Evolutionary conservation across 2,888 invertebrate genomes (phyloP), one percentile per base, ranked within the genome.

Genomic region (Epicampocera succincta): DNA sequence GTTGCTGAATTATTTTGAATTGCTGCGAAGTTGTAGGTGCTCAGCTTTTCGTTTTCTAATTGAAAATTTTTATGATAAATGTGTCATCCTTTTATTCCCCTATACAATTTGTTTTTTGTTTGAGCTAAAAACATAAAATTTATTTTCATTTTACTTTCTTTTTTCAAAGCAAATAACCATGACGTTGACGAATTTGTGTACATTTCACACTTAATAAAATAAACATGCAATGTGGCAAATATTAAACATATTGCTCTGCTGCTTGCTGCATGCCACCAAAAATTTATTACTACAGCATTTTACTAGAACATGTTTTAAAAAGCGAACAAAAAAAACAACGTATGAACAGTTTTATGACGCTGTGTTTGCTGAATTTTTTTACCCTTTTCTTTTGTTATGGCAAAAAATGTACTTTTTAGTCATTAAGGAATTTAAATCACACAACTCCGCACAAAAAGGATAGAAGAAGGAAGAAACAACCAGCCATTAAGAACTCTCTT

Each of bases 221-320:
- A 69, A 74, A 80, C 80, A 80, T 75, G 80, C 80, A 75, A 80
- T 65, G 63, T 63, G 63, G 73, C 44, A 73, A 72, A 72, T 61
- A 52, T 50, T 54, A 44, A 69, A 54, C 19, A 69, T 71, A 21
- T 21, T 25, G 21, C 44, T 13, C 33, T 56, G 65, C 25, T 74
- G 25, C 48, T 33, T 17, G 40, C 5, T 50, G 17, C 61, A 73
- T 33, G 46, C 56, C 40, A 65, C 38, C 40, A 65, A 56, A 73
- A 58, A 74, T 56, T 74, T 66, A 56, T 56, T 46, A 46, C 56
- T 33, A 74, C 40, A 63, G 15, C 33, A 52, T 63, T 61, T 72
- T 15, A 19, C 15, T 50, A 12, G 2, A 19, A 50, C 38, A 65
- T 50, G 50, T 3, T n/a, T 9, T 5, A 1, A 15, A 4, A 46